Percentiles rank a stretch among this genome's conserved stretches.
These are phyloP conservation scores for Loris lydekkerianus DNA, from an alignment of 2,797 vertebrate species.

Conservation along the genomic window DNA sequence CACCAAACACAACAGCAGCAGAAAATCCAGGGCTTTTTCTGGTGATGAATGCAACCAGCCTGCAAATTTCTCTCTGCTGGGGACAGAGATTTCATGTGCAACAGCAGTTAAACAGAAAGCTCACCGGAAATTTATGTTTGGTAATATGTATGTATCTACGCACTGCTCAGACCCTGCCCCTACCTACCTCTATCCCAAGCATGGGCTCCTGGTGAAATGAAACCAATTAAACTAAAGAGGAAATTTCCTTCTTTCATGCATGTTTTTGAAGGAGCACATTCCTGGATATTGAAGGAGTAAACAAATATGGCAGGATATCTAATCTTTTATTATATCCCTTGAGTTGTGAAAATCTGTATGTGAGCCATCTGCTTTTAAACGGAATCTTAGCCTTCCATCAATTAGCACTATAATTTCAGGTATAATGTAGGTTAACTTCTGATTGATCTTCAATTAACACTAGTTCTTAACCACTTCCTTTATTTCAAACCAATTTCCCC, in stretches of 20 bases:
- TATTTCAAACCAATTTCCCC: slow-evolving; percentile 70
- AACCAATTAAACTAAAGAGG: neutral
- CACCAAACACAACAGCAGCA: slow-evolving; percentile 71
- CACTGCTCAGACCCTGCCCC: neutral
- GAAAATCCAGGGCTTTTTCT: slow-evolving; percentile 70
- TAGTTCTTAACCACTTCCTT: slow-evolving; percentile 73
- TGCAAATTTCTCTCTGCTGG: slow-evolving; percentile 77
- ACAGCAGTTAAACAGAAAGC: slow-evolving; percentile 46
- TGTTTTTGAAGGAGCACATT: slow-evolving; percentile 23
- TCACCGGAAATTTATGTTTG: slow-evolving; percentile 45
- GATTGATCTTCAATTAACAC: slow-evolving; percentile 81
- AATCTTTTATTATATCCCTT: slow-evolving; percentile 46
- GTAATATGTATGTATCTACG: neutral
- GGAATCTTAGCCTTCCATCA: slow-evolving; percentile 69
- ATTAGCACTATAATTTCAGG: slow-evolving; percentile 81
- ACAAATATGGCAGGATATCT: slow-evolving; percentile 38
- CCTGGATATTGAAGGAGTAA: slow-evolving; percentile 46
- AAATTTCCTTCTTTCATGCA: neutral
- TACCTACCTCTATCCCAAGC: neutral
- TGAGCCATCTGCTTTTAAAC: slow-evolving; percentile 76
- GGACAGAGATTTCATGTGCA: slow-evolving; percentile 59
- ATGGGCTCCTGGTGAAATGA: neutral
- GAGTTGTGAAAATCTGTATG: slow-evolving; percentile 70
- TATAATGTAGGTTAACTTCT: slow-evolving; percentile 73
- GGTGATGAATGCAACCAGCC: slow-evolving; percentile 70